These are phyloP conservation scores for Plagodis pulveraria DNA, from an alignment of 2,888 invertebrate species.

Conservation along the genomic window DNA sequence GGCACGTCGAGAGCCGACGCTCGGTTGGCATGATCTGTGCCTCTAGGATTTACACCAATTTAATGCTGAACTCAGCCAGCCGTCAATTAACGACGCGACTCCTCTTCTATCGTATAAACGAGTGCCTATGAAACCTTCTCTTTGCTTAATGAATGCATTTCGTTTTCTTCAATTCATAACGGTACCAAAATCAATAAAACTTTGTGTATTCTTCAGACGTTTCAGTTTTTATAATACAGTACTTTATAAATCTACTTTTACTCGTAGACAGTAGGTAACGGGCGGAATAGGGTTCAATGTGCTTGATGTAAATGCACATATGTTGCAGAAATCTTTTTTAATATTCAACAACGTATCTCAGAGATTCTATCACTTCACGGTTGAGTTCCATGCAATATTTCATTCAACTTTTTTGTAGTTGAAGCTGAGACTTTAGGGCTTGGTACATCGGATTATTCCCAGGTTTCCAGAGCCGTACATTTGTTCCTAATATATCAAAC, in stretches of 20 bases:
- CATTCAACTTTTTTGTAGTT: slow-evolving; percentile 7
- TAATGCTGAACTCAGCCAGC: slow-evolving; percentile 72
- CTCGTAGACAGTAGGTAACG: slow-evolving; percentile 1
- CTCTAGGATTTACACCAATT: slow-evolving; percentile 84
- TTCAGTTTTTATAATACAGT: slow-evolving; percentile 8
- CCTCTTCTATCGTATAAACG: slow-evolving; percentile 58
- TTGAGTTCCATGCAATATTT: slow-evolving; percentile 31
- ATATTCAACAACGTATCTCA: slow-evolving; percentile 37
- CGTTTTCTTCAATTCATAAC: slow-evolving; percentile 11
- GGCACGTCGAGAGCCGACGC: slow-evolving; percentile 78
- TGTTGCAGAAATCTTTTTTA: slow-evolving; percentile 34
- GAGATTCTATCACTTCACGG: slow-evolving; percentile 37
- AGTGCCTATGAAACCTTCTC: slow-evolving; percentile 21
- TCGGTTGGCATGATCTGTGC: slow-evolving; percentile 80
- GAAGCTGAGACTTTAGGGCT: too few species aligned
- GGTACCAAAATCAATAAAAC: slow-evolving; percentile 14
- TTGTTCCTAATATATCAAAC: too few species aligned
- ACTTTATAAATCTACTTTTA: neutral
- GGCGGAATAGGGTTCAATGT: slow-evolving; percentile 35
- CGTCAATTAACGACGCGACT: slow-evolving; percentile 75
- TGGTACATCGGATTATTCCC: too few species aligned
- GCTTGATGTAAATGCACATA: slow-evolving; percentile 35
- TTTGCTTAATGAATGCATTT: slow-evolving; percentile 28
- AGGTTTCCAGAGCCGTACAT: too few species aligned
- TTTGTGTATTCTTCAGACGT: slow-evolving; percentile 23